Conservation (phyloP, 2,113 vertebrate species). For the Python bivittatus region DNA sequence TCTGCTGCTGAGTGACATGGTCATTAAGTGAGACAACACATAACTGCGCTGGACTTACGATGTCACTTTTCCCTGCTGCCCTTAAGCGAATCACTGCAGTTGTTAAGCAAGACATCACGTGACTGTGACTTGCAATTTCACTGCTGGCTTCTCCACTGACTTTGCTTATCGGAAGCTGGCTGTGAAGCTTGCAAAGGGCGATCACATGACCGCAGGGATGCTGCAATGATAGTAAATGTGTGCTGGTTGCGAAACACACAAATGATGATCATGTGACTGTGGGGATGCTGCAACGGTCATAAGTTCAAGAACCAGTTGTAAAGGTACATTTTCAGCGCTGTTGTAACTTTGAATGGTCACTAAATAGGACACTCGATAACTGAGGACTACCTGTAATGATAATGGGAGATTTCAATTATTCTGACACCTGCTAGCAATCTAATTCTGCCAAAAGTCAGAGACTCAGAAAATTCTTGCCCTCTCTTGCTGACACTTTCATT, state of each 20-base stretch:
- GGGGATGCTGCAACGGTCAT: rapidly evolving
- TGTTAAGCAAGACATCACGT: too few species aligned
- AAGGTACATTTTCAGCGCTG: neutral
- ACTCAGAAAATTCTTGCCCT: neutral
- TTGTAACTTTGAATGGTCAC: neutral
- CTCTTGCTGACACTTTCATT: neutral
- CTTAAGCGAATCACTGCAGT: too few species aligned
- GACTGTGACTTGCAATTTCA: too few species aligned
- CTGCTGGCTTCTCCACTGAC: too few species aligned
- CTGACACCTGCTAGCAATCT: neutral
- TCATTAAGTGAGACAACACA: too few species aligned
- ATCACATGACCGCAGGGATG: too few species aligned
- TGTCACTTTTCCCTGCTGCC: too few species aligned
- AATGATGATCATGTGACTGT: neutral
- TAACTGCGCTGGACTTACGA: too few species aligned
- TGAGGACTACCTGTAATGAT: neutral
- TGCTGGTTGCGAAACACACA: neutral
- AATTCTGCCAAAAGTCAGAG: neutral
- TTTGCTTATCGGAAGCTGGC: too few species aligned
- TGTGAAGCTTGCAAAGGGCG: too few species aligned
- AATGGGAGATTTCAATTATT: neutral
- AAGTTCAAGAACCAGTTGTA: neutral
- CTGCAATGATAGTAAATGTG: too few species aligned
- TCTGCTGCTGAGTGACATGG: too few species aligned
- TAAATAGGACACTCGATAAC: neutral